A percentile compares a stretch with the other conserved stretches of the same genome.
Evolutionary conservation across 1,140 invertebrate genomes (phyloP).

Genomic region (Heliconius nattereri): DNA sequence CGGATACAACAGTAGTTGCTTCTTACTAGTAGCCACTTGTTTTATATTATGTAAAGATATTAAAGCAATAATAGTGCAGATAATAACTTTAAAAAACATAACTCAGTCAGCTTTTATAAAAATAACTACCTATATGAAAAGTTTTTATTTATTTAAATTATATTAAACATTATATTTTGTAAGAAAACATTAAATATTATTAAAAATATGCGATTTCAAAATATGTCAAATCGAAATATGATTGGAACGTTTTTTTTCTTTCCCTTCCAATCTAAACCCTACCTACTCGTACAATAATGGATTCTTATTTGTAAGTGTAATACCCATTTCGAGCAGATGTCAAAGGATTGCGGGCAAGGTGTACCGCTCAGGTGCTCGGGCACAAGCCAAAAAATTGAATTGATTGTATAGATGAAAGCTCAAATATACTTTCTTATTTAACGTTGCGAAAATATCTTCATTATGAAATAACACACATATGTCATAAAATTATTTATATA

Average conservation of each 20-base stretch:
- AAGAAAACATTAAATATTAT: no score
- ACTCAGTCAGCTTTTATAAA: no score
- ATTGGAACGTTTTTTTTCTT: neutral
- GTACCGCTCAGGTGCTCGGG: slow-evolving; percentile 70
- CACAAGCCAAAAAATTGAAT: slow-evolving; percentile 68
- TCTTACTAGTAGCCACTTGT: no score
- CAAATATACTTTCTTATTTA: slow-evolving; percentile 4
- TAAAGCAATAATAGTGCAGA: no score
- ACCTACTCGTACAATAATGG: slow-evolving; percentile 22
- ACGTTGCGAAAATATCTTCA: neutral
- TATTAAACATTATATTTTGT: no score
- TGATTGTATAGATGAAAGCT: slow-evolving; percentile 34
- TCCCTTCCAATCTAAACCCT: slow-evolving; percentile 31
- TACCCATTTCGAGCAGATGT: slow-evolving; percentile 59
- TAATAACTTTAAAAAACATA: no score
- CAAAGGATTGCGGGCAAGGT: slow-evolving; percentile 72
- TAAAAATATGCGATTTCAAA: neutral
- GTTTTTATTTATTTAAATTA: no score
- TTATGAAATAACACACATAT: neutral
- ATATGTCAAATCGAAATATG: neutral
- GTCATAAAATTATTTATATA: no score
- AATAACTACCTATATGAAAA: no score
- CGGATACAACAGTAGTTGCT: no score
- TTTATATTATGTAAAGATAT: no score
- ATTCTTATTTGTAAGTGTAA: slow-evolving; percentile 36